A percentile compares a stretch with the other conserved stretches of the same genome.
Evolutionary conservation across 2,113 vertebrate genomes (phyloP).

Genomic region (Phylloscopus whistleri): DNA sequence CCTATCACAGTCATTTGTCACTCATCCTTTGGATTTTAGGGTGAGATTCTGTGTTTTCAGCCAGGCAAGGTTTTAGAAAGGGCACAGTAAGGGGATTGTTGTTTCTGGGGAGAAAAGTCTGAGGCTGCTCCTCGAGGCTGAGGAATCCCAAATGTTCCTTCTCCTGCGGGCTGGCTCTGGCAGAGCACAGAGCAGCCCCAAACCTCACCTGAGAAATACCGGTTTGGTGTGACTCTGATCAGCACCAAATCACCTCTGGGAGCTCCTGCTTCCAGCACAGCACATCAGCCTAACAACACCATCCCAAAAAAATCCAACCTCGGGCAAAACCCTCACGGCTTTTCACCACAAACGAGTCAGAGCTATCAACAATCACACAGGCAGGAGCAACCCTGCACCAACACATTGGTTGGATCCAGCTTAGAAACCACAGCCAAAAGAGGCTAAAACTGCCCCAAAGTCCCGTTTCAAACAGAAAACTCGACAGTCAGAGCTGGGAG

Average conservation of each 20-base stretch:
- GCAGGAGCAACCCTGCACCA: background rate
- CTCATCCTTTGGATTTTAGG: background rate
- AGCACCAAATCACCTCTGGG: background rate
- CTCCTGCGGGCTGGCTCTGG: background rate
- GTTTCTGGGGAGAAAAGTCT: background rate
- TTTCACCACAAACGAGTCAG: background rate
- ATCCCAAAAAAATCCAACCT: background rate
- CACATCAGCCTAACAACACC: rapidly evolving
- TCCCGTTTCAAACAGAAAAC: background rate
- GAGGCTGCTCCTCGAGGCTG: background rate
- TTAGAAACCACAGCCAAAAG: background rate
- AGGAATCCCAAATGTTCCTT: background rate
- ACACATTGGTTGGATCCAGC: background rate
- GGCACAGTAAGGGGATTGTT: background rate
- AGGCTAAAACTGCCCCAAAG: background rate
- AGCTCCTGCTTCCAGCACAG: background rate
- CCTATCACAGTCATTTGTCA: background rate
- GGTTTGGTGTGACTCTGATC: background rate
- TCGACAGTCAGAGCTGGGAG: rapidly evolving
- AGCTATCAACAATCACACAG: background rate
- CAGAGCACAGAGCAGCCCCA: background rate
- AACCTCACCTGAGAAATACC: background rate
- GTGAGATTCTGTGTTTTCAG: background rate
- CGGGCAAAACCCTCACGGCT: background rate
- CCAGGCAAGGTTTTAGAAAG: background rate